Evolutionary conservation across 2,888 invertebrate species (phyloP), one percentile per base, ranked within the genome.

Genomic region (Graphium colonna): DNA sequence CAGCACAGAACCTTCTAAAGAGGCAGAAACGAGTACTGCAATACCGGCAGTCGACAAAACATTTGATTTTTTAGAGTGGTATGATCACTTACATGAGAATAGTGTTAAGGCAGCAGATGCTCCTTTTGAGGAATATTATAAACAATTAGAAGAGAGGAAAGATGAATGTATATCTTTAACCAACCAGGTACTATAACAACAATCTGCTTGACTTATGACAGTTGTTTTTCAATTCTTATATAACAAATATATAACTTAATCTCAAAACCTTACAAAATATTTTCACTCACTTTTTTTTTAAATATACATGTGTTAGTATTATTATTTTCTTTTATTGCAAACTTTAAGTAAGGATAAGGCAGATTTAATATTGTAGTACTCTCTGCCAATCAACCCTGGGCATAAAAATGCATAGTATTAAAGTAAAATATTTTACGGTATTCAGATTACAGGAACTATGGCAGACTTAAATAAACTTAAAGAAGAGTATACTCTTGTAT

Each of bases 401-500:
- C n/a, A n/a, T n/a, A n/a, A n/a, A n/a, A n/a, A n/a, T n/a, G n/a
- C n/a, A n/a, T n/a, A n/a, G n/a, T n/a, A n/a, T n/a, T n/a, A n/a
- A n/a, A n/a, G n/a, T n/a, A n/a, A n/a, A n/a, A n/a, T n/a, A n/a
- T n/a, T n/a, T n/a, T n/a, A n/a, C n/a, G n/a, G n/a, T n/a, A n/a
- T 36, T 12, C 79, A 95, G 90, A 94, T 96, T 52, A 91, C 93
- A 33, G 90, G 91, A 18, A 93, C 95, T 12, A 85, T 97, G 70
- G 89, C 92, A 16, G 94, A 95, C 60, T 90, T 98, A 42, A 89
- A 92, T 39, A 91, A 92, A 38, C 80, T 98, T 0, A 92, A 94
- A 39, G 91, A 92, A 49, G 95, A 97, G 67, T 98, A 97, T 73
- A 92, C 94, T 49, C 92, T 95, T 71, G 98, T 98, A 0, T 96